Evolutionary conservation across 2,888 invertebrate species (phyloP), one percentile per base, ranked within the genome.

Genomic region (Endomychus coccineus): DNA sequence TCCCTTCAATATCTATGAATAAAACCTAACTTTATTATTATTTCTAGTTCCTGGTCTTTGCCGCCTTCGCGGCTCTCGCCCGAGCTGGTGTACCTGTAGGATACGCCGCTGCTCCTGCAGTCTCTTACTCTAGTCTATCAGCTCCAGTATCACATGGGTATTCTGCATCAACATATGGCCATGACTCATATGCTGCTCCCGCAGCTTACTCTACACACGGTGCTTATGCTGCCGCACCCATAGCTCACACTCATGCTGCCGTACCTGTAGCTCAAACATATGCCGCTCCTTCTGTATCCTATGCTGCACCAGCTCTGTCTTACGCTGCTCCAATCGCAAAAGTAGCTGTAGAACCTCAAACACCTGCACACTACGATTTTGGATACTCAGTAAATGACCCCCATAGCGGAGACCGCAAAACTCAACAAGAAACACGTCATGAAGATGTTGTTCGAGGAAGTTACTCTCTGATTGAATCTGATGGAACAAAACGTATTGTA

Each of bases 201-300:
- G 46, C 42, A 7, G 11, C 25, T 15, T 28, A 21, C 17, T 34
- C 34, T 16, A 33, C 37, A 43, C 30, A n/a, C n/a, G 44, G 39
- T 25, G 48, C 44, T 14, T 43, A 38, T 43, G 67, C 65, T 1
- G 32, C 64, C 23, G 66, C 67, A 1, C 56, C 55, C 15, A 61
- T 62, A 7, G 58, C 62, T 33, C 62, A 62, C n/a, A 64, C 62
- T 36, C 54, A 50, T 28, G 49, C 48, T 30, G 42, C 48, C 28
- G 46, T 49, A 6, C 49, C 47, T 16, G 42, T 39, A 31, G 48
- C 34, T 11, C 33, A 28, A 5, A n/a, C n/a, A n/a, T 27, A 30
- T 11, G 42, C 29, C 14, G 40, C 51, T n/a, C 30, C 42, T 14
- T 43, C 50, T 7, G 39, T 44, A 21, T 37, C 43, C 7, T 45